Base-by-base conservation (phyloP, 2,888 invertebrate genomes). In the Rhodophaea formosa region DNA sequence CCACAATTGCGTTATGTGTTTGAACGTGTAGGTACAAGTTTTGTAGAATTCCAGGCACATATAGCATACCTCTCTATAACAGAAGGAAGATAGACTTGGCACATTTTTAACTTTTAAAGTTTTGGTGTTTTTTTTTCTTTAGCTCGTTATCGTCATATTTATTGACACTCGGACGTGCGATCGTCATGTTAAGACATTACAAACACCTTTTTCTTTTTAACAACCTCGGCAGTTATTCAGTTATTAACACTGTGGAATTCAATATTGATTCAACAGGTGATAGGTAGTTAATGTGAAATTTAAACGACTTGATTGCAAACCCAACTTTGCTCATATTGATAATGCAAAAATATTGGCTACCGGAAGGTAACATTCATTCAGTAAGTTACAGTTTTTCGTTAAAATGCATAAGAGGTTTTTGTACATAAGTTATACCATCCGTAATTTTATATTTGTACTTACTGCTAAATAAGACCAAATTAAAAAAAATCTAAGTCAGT, bases 111-210 rank as follows among this genome's bases (percentile, higher is more conserved):
- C 23, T 3, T 23, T 23, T 3, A 23, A 23, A 3, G 5, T 23
- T 23, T 3, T 23, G 23, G 23, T 23, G 23, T 3, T 23, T 23
- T 23, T 23, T 5, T 23, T 23, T 23, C 44, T 14, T 54, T 54
- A 30, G 44, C 29, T 30, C 42, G 15, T 47, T 29, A 56, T 14
- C 14, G 46, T 39, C 35, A 47, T 23, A 42, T 49, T 47, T 56
- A 53, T 56, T 42, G 23, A 51, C 51, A 51, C 51, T 35, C 35
- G 35, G 14, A 51, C 35, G 51, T 51, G 51, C 51, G 35, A 51
- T 39, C 51, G 51, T 51, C 35, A 51, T 35, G 49, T 45, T 10
- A 29, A 42, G 8, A 23, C 32, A 46, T 39, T 52, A 46, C 15
- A 23, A 39, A 53, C 23, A 35, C 51, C 17, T 51, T 35, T 51